Conservation (phyloP, 2,888 invertebrate genomes). For the Ametastegia equiseti region DNA sequence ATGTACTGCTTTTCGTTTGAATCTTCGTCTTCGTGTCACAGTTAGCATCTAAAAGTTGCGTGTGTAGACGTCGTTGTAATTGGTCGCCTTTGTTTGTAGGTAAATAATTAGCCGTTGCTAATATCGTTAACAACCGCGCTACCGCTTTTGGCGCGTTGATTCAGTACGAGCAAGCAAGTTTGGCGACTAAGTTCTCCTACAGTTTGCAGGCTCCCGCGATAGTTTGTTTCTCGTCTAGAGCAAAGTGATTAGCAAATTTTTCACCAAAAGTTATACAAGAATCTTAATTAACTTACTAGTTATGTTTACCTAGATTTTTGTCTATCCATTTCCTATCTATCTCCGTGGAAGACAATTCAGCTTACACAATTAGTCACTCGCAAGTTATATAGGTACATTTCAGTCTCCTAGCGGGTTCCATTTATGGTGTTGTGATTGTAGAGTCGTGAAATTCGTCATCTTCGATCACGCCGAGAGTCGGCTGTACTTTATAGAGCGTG, state of each 20-base stretch:
- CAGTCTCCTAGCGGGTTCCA: constrained; percentile 20
- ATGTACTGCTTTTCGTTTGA: not conserved
- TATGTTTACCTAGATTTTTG: not conserved
- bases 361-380: constrained; percentile 36
- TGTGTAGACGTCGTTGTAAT: constrained; percentile 1
- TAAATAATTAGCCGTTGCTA: constrained; percentile 30
- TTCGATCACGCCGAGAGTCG: constrained; percentile 1
- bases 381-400: constrained; percentile 28
- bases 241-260: not conserved
- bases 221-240: not conserved
- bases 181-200: not conserved
- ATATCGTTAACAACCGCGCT: constrained; percentile 26
- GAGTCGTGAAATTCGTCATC: constrained; percentile 33
- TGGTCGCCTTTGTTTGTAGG: not conserved
- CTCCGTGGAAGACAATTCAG: constrained; percentile 15
- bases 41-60: not conserved
- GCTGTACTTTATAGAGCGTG: not conserved
- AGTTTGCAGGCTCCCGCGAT: not conserved
- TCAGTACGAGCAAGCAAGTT: not conserved
- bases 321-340: not conserved
- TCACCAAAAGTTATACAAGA: not conserved
- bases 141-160: not conserved
- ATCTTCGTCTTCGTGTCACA: not conserved
- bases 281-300: not conserved
- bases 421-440: constrained; percentile 38